A percentile compares a stretch with the other conserved stretches of the same genome.
phyloP scores from a whole-genome alignment of 2,888 invertebrate genomes.

The Chalcis sispes region DNA sequence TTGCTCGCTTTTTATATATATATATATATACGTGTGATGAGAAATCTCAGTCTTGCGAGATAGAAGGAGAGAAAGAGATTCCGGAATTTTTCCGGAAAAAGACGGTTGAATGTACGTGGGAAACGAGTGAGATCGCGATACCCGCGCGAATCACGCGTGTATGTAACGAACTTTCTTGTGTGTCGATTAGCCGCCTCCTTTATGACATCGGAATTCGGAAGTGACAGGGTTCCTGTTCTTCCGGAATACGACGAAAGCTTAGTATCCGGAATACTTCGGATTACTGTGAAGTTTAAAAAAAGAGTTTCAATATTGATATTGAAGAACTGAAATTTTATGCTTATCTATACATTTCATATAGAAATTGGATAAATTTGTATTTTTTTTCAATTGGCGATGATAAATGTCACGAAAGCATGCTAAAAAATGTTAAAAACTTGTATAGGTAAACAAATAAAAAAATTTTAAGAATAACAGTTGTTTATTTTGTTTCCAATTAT shows the following conservation, averaged over 20 bases:
- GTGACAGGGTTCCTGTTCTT: conserved; percentile 4
- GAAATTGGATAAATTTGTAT: too few species aligned
- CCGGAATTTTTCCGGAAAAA: conserved; percentile 41
- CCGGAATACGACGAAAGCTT: conserved; percentile 21
- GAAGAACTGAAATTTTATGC: not conserved
- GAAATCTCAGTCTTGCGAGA: conserved; percentile 37
- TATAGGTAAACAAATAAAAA: too few species aligned
- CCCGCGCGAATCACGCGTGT: conserved; percentile 3
- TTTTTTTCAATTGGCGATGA: too few species aligned
- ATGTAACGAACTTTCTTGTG: conserved; percentile 37
- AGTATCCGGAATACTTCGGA: conserved; percentile 10
- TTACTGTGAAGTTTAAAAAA: not conserved
- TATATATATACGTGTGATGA: conserved; percentile 30
- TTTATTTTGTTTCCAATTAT: too few species aligned
- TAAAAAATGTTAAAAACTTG: too few species aligned
- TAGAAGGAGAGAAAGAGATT: too few species aligned
- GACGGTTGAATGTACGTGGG: conserved; percentile 45
- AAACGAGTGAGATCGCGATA: conserved; percentile 34
- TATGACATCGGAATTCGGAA: conserved; percentile 25
- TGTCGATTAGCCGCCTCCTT: conserved; percentile 38
- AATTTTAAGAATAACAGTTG: too few species aligned
- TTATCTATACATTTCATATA: too few species aligned
- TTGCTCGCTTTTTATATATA: conserved; percentile 26
- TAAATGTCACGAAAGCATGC: too few species aligned
- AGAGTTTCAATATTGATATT: not conserved